phyloP scores from a whole-genome alignment of 2,797 vertebrate genomes.

The Myiotriccus ornatus region DNA sequence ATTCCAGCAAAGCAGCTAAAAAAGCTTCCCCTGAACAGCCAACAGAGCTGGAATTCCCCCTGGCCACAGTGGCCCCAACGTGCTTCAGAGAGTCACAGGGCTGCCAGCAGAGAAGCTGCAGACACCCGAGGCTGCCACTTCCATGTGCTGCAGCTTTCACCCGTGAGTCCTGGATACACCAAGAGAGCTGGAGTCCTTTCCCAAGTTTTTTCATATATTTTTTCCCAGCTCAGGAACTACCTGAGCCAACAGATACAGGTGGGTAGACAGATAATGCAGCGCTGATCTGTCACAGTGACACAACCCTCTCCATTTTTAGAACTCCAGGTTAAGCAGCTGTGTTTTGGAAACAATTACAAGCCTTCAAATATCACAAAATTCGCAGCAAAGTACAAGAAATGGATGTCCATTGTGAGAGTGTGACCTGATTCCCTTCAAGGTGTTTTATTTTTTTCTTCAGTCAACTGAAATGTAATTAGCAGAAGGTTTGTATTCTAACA shows the following conservation, averaged over 20 bases:
- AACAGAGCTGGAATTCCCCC: background rate
- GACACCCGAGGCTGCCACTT: background rate
- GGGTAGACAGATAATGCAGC: background rate
- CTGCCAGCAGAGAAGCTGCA: background rate
- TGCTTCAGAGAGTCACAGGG: background rate
- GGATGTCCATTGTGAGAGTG: fast-evolving
- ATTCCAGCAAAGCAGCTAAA: background rate
- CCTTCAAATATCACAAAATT: background rate
- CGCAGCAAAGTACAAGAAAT: background rate
- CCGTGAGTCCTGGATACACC: fast-evolving
- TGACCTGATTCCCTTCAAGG: background rate
- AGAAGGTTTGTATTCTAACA: background rate
- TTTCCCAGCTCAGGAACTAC: background rate
- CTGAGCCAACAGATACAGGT: background rate
- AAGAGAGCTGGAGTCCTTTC: background rate
- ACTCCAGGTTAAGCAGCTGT: background rate
- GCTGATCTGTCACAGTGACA: background rate
- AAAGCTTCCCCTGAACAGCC: background rate
- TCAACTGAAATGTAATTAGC: background rate
- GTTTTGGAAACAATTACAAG: background rate
- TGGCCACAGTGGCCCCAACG: fast-evolving
- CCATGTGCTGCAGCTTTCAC: background rate
- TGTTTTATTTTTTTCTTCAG: background rate
- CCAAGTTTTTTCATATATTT: background rate
- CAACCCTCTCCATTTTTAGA: background rate